Conservation (phyloP, 2,113 vertebrate genomes). For the Festucalex cinctus region DNA sequence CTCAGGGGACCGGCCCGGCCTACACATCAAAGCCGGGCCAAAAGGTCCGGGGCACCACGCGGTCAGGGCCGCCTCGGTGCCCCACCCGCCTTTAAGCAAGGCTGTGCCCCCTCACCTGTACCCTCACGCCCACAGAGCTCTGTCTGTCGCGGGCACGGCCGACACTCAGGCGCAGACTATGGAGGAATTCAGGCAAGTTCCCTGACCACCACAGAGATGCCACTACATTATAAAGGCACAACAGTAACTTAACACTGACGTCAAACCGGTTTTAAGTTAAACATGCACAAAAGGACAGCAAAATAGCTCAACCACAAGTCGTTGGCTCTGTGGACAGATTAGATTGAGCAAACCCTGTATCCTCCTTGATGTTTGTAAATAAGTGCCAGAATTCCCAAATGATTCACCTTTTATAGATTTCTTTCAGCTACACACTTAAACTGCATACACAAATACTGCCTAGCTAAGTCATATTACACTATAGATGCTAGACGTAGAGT, state of each 20-base stretch:
- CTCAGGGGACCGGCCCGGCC: conserved; percentile 8
- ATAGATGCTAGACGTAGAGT: neutral
- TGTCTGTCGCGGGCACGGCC: conserved; percentile 70
- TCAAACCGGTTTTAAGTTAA: neutral
- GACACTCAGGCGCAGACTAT: conserved; percentile 64
- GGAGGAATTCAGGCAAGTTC: conserved; percentile 74
- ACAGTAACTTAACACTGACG: neutral
- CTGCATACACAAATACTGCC: neutral
- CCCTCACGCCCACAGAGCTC: conserved; percentile 63
- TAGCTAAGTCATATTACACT: neutral
- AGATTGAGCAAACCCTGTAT: neutral
- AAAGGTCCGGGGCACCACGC: conserved; percentile 52
- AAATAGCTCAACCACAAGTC: neutral
- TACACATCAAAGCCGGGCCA: conserved; percentile 32
- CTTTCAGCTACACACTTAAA: neutral
- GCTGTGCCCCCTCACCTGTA: conserved; percentile 53
- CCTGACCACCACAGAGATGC: neutral
- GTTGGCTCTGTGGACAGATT: neutral
- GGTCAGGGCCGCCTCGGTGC: conserved; percentile 73
- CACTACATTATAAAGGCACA: neutral
- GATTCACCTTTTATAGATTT: neutral
- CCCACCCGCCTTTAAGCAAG: conserved; percentile 59
- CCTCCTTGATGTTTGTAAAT: neutral
- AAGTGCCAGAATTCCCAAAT: neutral
- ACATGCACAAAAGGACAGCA: neutral